A percentile compares a stretch with the other conserved stretches of the same genome.
phyloP scores from a whole-genome alignment of 2,113 vertebrate species.

The Odobenus rosmarus region DNA sequence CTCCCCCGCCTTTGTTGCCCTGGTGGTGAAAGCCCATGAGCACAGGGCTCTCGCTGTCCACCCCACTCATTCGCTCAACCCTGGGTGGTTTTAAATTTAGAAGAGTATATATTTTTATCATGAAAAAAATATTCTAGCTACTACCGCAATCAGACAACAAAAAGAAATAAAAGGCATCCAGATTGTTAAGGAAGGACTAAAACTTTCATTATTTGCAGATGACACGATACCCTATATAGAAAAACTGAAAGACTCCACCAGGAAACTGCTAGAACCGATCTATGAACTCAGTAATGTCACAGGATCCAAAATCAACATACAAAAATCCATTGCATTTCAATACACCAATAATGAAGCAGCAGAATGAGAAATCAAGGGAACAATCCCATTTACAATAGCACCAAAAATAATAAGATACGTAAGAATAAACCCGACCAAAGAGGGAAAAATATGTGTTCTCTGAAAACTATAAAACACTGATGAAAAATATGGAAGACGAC shows the following conservation, averaged over 20 bases:
- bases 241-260: not conserved
- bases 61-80: not conserved
- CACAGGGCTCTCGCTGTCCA: not conserved
- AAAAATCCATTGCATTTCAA: accelerated
- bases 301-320: not conserved
- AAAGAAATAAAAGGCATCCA: not conserved
- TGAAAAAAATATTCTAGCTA: not conserved
- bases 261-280: not conserved
- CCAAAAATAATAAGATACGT: too few relatives aligned
- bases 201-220: not conserved
- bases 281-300: not conserved
- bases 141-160: not conserved
- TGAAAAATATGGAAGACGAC: too few relatives aligned
- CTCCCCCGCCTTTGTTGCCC: not conserved
- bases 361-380: not conserved
- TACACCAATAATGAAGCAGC: not conserved
- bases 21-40: not conserved
- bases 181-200: not conserved
- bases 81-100: not conserved
- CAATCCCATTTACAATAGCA: not conserved
- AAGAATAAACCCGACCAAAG: not conserved
- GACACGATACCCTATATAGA: not conserved
- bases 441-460: not conserved
- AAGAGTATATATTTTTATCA: not conserved
- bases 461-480: not conserved